Base-by-base conservation (phyloP, 2,797 vertebrate genomes). In the Percopsis omiscomaycus region DNA sequence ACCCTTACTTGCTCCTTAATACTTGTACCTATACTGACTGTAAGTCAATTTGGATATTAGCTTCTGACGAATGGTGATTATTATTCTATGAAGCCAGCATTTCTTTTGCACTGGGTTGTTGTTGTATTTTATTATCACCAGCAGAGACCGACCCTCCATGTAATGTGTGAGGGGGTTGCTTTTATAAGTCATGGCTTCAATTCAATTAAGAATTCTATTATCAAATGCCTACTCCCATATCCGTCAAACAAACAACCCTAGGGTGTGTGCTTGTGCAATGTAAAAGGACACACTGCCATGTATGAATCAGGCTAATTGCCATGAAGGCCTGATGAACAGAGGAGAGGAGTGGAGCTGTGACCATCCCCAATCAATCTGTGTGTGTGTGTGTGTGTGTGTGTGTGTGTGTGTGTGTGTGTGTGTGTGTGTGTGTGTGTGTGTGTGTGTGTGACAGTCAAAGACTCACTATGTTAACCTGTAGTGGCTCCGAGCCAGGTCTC, bases 391-490 rank as follows among this genome's bases (percentile, higher is more conserved):
- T 67, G 47, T 68, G 13, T 66, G 29, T 68, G 51, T 62, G 48
- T 52, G 32, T 58, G 51, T 9, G 47, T 37, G 30, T 37, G 50
- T 42, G 49, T 13, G 15, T 28, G 45, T 3, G 58, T 55, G 46
- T 48, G 68, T 42, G 14, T 54, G 56, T 59, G 50, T 58, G 37
- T 45, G 52, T 52, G 55, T 22, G 45, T 30, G 62, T 13, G 59
- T 48, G 69, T 44, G 54, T 8, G 16, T 9, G 45, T 3, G 58
- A 51, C 32, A 29, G 69, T 10, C 48, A 42, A 63, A 44, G 55
- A 89, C 94, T 95, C 91, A 97, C 94, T 78, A 95, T 83, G 80
- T 94, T 94, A 78, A 95, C 91, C 60, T 94, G 93, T 60, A 95
- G 89, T 5, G 94, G 93, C 79, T 94, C 93, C n/a, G 94, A 95